phyloP scores from a whole-genome alignment of 1,140 invertebrate species.

The Conus ventricosus region DNA sequence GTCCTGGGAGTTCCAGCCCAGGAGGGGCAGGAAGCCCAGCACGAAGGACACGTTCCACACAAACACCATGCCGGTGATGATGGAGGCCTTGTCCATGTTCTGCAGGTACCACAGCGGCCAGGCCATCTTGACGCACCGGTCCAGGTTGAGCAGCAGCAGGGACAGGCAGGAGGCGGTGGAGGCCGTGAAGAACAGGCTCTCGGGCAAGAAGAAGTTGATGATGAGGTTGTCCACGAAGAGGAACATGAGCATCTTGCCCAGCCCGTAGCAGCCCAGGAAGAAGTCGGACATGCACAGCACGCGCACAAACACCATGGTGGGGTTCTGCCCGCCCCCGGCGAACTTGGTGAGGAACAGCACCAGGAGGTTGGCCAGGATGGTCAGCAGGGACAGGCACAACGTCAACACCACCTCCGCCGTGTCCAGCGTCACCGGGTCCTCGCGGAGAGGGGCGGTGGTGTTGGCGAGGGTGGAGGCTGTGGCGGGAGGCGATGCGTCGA shows the following conservation, averaged over 20 bases:
- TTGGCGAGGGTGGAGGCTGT: neutral
- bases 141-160: conserved; percentile 59
- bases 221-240: conserved; percentile 43
- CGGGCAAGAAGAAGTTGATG: conserved; percentile 68
- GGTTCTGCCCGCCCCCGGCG: conserved; percentile 57
- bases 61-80: conserved; percentile 60
- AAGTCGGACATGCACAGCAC: conserved; percentile 61
- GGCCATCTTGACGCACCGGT: conserved; percentile 57
- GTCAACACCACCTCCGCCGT: conserved; percentile 24
- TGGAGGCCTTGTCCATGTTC: conserved; percentile 59
- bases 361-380: conserved; percentile 41
- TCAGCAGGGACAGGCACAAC: conserved; percentile 43
- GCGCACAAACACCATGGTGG: conserved; percentile 63
- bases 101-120: conserved; percentile 49
- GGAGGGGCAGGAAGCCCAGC: conserved; percentile 64
- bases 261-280: conserved; percentile 58
- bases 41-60: conserved; percentile 67
- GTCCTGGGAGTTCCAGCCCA: conserved; percentile 56
- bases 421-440: neutral
- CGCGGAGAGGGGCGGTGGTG: neutral
- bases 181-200: conserved; percentile 65
- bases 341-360: conserved; percentile 58
- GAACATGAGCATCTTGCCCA: conserved; percentile 61
- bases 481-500: neutral
- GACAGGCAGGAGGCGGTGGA: conserved; percentile 52